These are phyloP conservation scores for Arothron firmamentum DNA, from an alignment of 2,113 vertebrate species.

Conservation along the genomic window DNA sequence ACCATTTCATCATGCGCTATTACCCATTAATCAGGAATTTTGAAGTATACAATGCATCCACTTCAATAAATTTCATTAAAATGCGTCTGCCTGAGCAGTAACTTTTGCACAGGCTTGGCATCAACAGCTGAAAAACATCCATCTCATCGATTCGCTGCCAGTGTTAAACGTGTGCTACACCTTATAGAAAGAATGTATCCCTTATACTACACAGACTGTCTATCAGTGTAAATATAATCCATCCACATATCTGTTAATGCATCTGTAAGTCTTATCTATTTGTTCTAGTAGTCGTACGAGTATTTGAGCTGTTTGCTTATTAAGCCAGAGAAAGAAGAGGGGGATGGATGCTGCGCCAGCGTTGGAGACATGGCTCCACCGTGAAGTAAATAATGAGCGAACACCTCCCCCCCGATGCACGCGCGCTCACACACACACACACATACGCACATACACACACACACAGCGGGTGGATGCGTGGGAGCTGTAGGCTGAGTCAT, in stretches of 20 bases:
- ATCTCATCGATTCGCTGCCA: not conserved
- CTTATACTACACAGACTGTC: slow-evolving; percentile 10
- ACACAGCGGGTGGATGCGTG: slow-evolving; percentile 31
- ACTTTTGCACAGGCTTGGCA: slow-evolving; percentile 14
- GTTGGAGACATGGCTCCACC: slow-evolving; percentile 36
- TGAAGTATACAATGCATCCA: slow-evolving; percentile 14
- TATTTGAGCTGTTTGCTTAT: slow-evolving; percentile 26
- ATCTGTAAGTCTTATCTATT: slow-evolving; percentile 28
- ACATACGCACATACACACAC: not conserved
- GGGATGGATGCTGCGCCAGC: slow-evolving; percentile 32
- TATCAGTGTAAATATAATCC: slow-evolving; percentile 41
- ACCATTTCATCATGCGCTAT: slow-evolving; percentile 21
- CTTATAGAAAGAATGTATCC: slow-evolving; percentile 17
- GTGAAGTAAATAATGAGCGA: slow-evolving; percentile 26
- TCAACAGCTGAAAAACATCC: slow-evolving; percentile 19
- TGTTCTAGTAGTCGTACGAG: slow-evolving; percentile 13
- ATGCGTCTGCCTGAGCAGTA: slow-evolving; percentile 20
- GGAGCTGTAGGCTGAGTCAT: slow-evolving; percentile 46
- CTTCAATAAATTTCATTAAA: slow-evolving; percentile 28
- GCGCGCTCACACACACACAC: not conserved
- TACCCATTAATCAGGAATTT: slow-evolving; percentile 16
- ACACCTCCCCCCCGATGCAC: not conserved
- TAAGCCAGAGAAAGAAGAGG: slow-evolving; percentile 40
- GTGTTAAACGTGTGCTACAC: slow-evolving; percentile 8
- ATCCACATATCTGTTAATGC: slow-evolving; percentile 8